phyloP scores from a whole-genome alignment of 2,888 invertebrate genomes.

The Sylvicola cinctus region DNA sequence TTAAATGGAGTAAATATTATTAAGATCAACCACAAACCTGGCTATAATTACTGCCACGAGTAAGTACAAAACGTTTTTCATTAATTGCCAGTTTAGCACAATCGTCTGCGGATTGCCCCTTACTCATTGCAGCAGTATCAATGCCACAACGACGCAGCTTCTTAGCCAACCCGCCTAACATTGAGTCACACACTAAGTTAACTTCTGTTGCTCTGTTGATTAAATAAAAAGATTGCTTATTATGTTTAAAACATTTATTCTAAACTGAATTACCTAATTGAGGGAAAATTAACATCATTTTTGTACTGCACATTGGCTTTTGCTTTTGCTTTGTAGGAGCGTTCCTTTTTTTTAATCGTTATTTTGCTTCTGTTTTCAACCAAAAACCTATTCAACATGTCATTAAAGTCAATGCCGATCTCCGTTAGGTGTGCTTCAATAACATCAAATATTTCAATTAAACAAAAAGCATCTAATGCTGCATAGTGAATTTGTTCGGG shows the following conservation, averaged over 20 bases:
- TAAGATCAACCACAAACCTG: slow-evolving; percentile 16
- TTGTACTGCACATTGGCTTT: no score
- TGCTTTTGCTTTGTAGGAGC: not conserved
- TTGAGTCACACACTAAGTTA: slow-evolving; percentile 36
- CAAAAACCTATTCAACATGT: slow-evolving; percentile 15
- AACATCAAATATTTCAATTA: slow-evolving; percentile 57
- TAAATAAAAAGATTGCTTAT: not conserved
- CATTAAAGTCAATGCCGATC: slow-evolving; percentile 28
- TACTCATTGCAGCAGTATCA: slow-evolving; percentile 32
- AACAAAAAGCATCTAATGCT: slow-evolving; percentile 74
- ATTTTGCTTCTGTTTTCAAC: slow-evolving; percentile 8
- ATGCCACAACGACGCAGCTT: slow-evolving; percentile 41
- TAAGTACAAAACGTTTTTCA: slow-evolving; percentile 33
- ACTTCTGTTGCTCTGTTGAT: slow-evolving; percentile 11
- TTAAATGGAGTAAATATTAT: not conserved
- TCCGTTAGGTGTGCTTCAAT: slow-evolving; percentile 18
- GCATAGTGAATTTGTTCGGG: slow-evolving; percentile 63
- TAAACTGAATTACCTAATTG: not conserved
- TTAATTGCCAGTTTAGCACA: slow-evolving; percentile 29
- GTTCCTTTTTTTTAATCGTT: slow-evolving; percentile 5
- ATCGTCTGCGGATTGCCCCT: slow-evolving; percentile 27
- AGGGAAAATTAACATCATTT: not conserved
- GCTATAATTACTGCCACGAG: slow-evolving; percentile 27
- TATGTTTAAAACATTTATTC: not conserved
- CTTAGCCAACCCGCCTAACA: slow-evolving; percentile 34